These are phyloP conservation scores for Helicolenus hilgendorfi DNA, from an alignment of 2,797 vertebrate species.

Conservation along the genomic window DNA sequence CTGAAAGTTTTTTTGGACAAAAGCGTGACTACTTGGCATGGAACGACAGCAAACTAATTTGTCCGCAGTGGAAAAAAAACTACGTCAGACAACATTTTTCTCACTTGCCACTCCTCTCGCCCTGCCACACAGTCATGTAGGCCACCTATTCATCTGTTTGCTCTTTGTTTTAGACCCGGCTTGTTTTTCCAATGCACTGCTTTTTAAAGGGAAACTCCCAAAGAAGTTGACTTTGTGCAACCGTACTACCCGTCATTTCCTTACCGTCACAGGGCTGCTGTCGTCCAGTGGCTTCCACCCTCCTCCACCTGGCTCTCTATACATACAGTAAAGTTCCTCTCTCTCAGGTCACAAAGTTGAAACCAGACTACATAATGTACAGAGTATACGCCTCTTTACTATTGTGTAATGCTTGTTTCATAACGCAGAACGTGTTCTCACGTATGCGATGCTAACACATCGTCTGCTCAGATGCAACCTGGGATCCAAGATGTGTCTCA, in stretches of 20 bases:
- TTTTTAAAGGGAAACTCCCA: conserved; percentile 75
- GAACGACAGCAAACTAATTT: conserved; percentile 43
- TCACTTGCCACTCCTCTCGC: conserved; percentile 62
- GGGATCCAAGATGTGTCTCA: neutral
- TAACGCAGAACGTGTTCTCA: neutral
- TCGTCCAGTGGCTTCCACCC: neutral
- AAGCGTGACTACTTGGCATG: neutral
- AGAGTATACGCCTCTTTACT: neutral
- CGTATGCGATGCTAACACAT: neutral
- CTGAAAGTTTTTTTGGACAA: neutral
- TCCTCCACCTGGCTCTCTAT: neutral
- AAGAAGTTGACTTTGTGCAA: conserved; percentile 75
- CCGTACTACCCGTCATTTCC: conserved; percentile 34
- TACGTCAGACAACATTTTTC: conserved; percentile 47
- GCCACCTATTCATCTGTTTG: conserved; percentile 62
- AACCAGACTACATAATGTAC: neutral
- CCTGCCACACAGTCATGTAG: conserved; percentile 51
- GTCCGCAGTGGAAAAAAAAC: conserved; percentile 46
- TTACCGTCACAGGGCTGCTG: conserved; percentile 19
- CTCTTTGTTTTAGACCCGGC: conserved; percentile 63
- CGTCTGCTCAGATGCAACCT: neutral
- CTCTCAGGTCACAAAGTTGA: conserved; percentile 35
- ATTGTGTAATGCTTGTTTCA: neutral
- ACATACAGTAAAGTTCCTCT: neutral
- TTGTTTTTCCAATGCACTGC: conserved; percentile 70